phyloP scores from a whole-genome alignment of 2,888 invertebrate species.

The Alentia gelatinosa region DNA sequence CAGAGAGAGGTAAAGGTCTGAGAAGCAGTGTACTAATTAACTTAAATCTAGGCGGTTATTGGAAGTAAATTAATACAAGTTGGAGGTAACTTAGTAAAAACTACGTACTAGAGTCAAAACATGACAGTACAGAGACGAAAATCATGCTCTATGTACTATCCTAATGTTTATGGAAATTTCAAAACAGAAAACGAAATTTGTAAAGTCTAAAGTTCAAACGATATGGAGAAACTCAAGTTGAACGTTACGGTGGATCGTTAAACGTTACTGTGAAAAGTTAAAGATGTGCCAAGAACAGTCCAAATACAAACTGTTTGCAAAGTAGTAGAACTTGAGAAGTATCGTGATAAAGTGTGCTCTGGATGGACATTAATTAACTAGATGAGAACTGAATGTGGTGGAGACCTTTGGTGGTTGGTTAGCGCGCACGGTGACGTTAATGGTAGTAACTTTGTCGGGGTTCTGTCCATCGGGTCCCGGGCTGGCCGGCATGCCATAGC shows the following conservation, averaged over 20 bases:
- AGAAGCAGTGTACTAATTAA: conserved; percentile 2
- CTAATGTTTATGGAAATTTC: background rate
- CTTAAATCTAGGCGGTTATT: conserved; percentile 14
- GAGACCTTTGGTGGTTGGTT: conserved; percentile 51
- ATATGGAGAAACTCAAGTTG: background rate
- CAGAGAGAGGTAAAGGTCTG: background rate
- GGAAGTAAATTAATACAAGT: background rate
- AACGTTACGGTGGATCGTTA: background rate
- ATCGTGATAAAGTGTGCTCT: background rate
- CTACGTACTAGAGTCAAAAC: conserved; percentile 10
- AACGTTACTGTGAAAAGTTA: background rate
- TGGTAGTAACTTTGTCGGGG: conserved; percentile 24
- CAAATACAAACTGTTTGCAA: background rate
- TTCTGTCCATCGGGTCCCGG: conserved; percentile 6
- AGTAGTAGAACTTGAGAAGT: background rate
- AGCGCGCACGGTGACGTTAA: conserved; percentile 41
- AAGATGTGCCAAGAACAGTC: background rate
- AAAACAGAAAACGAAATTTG: background rate
- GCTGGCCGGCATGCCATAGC: background rate
- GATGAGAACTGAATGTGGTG: conserved; percentile 7
- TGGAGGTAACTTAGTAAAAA: background rate
- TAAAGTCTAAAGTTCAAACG: background rate
- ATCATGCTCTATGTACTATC: conserved; percentile 12
- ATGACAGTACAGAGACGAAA: background rate
- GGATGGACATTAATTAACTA: background rate